Evolutionary conservation across 2,113 vertebrate species (phyloP), one percentile per base, ranked within the genome.

Genomic region (Podocnemis expansa): DNA sequence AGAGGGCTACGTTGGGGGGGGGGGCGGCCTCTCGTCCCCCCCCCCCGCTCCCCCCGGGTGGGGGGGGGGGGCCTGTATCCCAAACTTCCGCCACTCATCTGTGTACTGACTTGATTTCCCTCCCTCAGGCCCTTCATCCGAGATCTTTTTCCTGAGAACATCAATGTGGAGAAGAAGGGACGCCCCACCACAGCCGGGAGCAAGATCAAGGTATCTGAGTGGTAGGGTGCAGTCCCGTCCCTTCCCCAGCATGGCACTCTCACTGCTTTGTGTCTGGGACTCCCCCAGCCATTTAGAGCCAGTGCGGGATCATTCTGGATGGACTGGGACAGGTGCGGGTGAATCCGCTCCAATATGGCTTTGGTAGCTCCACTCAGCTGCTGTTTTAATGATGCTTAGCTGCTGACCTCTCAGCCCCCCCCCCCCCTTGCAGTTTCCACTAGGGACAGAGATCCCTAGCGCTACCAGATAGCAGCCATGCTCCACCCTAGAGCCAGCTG

Each of bases 81-180:
- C 41, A 25, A 45, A 24, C 41, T 76, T 34, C 63, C 63, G 34
- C 63, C 17, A 17, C 60, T 19, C 19, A 9, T 10, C 63, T 10
- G 8, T 34, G n/a, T 19, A 38, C 19, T 38, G 63, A 17, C 73
- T 27, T 43, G 12, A 43, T 41, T 45, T 14, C 41, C 73, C 6
- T 8, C 11, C 6, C 73, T 45, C 41, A 70, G 63, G 19, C 63
- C n/a, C n/a, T 99, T 99, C 97, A 99, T 99, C 93, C 95, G 88
- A 63, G 98, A 98, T 96, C 98, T 99, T 82, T 99, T 99, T 92
- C 99, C 99, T 9, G 99, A 99, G 96, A 99, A 99, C 94, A 98
- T 99, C 31, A 99, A 99, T 84, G 97, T 98, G 11, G 99, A 99
- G 78, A 99, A 99, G 98, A 99, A 99, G 93, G 93, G 99, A 81